phyloP scores from a whole-genome alignment of 2,888 invertebrate genomes.

The Trissolcus japonicus region DNA sequence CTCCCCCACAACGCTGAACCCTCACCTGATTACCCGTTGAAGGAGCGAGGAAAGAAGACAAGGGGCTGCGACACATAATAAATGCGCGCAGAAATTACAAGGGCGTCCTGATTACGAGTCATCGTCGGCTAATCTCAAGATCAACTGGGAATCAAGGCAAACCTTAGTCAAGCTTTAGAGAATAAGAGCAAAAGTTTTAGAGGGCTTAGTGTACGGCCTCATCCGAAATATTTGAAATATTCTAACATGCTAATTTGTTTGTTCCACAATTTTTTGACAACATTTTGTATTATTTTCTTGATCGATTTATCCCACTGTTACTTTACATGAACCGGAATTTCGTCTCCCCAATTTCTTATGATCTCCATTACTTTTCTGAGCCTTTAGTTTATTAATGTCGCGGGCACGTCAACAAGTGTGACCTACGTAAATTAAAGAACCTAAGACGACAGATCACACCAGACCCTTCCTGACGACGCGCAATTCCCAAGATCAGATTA shows the following conservation, averaged over 20 bases:
- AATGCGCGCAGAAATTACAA: slow-evolving; percentile 51
- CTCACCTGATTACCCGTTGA: slow-evolving; percentile 59
- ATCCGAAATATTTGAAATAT: too few relatives aligned
- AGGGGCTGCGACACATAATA: slow-evolving; percentile 49
- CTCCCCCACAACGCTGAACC: slow-evolving; percentile 50
- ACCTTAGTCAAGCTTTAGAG: background rate
- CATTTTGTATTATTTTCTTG: too few relatives aligned
- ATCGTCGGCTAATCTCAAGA: slow-evolving; percentile 48
- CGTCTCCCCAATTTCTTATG: slow-evolving; percentile 3
- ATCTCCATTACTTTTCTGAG: slow-evolving; percentile 38
- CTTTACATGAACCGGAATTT: slow-evolving; percentile 15
- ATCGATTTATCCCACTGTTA: background rate
- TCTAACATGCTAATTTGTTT: too few relatives aligned
- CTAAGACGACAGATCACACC: slow-evolving; percentile 29
- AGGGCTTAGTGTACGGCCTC: too few relatives aligned
- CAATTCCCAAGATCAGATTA: slow-evolving; percentile 22
- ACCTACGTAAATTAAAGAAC: slow-evolving; percentile 42
- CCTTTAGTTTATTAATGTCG: slow-evolving; percentile 43
- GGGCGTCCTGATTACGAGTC: slow-evolving; percentile 56
- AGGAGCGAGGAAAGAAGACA: slow-evolving; percentile 62
- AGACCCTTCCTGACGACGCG: slow-evolving; percentile 15
- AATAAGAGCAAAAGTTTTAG: too few relatives aligned
- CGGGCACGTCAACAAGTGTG: slow-evolving; percentile 44
- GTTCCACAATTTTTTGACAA: too few relatives aligned
- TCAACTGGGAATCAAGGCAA: slow-evolving; percentile 28